Evolutionary conservation across 2,113 vertebrate species (phyloP), one percentile per base, ranked within the genome.

Genomic region (Brachyhypopomus occidentalis): DNA sequence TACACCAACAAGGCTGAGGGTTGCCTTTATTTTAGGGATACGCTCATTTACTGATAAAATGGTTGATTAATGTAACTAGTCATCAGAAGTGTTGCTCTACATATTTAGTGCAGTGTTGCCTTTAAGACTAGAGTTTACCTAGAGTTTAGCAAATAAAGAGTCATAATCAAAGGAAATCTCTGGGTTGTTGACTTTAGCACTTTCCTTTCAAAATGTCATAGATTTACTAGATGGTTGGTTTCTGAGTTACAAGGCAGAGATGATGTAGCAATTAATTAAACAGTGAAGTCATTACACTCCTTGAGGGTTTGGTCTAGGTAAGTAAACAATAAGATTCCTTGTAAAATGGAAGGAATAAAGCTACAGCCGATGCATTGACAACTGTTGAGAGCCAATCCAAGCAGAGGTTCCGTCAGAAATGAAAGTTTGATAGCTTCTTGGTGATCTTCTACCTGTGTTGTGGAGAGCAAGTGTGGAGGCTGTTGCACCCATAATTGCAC

Each of bases 401-500:
- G 3, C 30, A 34, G n/a, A 60, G n/a, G 5, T 4, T 20, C 25
- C 1, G 27, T 45, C 5, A 59, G 8, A 45, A 22, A 36, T 3
- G 22, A 79, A 25, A 70, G 6, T 38, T 36, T 71, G 73, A 22
- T 52, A 22, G 66, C 30, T 14, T 36, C 70, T 71, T 76, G 52
- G n/a, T 79, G 58, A 45, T 76, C 9, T 14, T 30, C 6, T 11
- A 38, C 22, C 52, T 77, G 78, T 80, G 69, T 76, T 38, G 27
- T 78, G 70, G 27, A 74, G 22, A 48, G 27, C 23, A 63, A 19
- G 34, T 77, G 25, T 41, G 30, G 36, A 63, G 11, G 59, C 4
- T 20, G 67, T 36, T 71, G 14, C 34, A 48, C 45, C 12, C 58
- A 14, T 66, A 83, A 83, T 78, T 30, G 73, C 75, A 72, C 60